These are phyloP conservation scores for Entomobrya proxima DNA, from an alignment of 2,888 invertebrate species.

Conservation along the genomic window DNA sequence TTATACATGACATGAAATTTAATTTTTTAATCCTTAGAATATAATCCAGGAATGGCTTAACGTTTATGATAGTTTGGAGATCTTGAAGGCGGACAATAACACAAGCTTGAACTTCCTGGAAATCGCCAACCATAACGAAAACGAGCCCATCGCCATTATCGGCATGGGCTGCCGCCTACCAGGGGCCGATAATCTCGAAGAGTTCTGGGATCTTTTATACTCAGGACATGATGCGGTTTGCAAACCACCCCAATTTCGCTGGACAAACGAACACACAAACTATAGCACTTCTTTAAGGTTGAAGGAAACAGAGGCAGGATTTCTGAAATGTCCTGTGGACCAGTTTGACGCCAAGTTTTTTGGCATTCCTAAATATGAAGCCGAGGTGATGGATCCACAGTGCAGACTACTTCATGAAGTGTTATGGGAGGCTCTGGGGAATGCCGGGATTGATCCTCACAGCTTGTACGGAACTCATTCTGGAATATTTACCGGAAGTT, in stretches of 20 bases:
- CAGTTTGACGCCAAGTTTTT: slow-evolving; percentile 41
- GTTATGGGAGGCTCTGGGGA: neutral
- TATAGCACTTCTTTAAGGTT: neutral
- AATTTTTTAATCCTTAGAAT: too few species aligned
- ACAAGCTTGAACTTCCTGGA: too few species aligned
- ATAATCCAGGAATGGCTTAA: too few species aligned
- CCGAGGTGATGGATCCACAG: neutral
- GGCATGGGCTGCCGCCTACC: slow-evolving; percentile 24
- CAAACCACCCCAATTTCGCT: slow-evolving; percentile 20
- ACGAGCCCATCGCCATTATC: slow-evolving; percentile 20
- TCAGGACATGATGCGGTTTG: neutral
- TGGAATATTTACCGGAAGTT: neutral
- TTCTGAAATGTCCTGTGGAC: slow-evolving; percentile 22
- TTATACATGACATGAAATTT: too few species aligned
- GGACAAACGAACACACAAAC: neutral
- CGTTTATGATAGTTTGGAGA: too few species aligned
- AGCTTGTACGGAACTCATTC: neutral
- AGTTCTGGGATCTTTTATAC: slow-evolving; percentile 24
- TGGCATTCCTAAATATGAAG: slow-evolving; percentile 12
- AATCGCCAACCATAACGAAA: neutral
- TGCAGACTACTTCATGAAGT: neutral
- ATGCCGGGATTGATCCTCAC: neutral
- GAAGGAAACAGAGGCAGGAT: slow-evolving; percentile 29
- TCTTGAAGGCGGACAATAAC: too few species aligned
- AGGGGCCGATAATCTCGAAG: slow-evolving; percentile 8